Base-by-base conservation (phyloP, 2,797 vertebrate species). In the Sebastes aleutianus region DNA sequence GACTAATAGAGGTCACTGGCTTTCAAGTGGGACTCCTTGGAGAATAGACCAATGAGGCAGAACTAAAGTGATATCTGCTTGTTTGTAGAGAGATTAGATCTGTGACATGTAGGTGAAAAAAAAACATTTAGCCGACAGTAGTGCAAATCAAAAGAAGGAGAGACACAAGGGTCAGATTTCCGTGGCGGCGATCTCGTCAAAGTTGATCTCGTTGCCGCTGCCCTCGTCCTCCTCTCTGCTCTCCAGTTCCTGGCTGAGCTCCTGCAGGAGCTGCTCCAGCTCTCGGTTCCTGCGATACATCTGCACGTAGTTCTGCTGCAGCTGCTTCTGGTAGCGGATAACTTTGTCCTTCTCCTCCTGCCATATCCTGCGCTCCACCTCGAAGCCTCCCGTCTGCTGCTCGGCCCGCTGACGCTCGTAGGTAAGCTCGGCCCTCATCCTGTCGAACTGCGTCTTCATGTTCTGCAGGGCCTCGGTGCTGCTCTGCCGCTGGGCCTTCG, bases 291-390 rank as follows among this genome's bases (percentile, higher is more conserved):
- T 95, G 61, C 96, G 96, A 91, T 98, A 99, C 98, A 99, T 99
- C 94, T 98, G 97, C 87, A 99, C 96, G 58, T 99, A 99, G 96
- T 98, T 99, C 95, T 98, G 96, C 79, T 99, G 99, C 91, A 99
- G 96, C 92, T 99, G 98, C 85, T 98, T 98, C 95, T 99, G 98
- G 93, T 99, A 99, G 80, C 96, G 96, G 89, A 99, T 98, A 53
- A 99, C 98, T 82, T 98, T 97, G 91, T 98, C 97, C 91, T 99
- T 99, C 94, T 99, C 98, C 0, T 97, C 97, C 84, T 98, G 98
- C 98, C 98, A 99, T 11, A 97, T 96, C 86, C 93, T 86, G 0
- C 97, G 95, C 83, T 99, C 98, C 11, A 95, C 96, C 88, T 98
- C 96, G 1, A 99, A 99, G 85, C 93, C 89, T 0, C 95, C 95